Evolutionary conservation across 2,888 invertebrate genomes (phyloP).

Genomic region (Cistogaster globosa): DNA sequence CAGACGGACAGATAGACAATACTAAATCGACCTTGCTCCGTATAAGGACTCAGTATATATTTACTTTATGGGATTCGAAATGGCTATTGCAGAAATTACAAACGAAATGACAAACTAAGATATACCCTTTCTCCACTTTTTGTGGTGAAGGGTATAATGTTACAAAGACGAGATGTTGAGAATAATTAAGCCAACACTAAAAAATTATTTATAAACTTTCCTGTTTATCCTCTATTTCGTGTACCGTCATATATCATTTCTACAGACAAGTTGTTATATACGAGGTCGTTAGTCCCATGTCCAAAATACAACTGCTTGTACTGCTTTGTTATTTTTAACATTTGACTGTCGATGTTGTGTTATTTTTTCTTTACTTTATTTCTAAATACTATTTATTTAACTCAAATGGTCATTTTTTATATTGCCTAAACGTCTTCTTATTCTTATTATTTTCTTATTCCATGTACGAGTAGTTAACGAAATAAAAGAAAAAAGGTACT

Average conservation of each 20-base stretch:
- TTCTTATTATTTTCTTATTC: constrained; percentile 44
- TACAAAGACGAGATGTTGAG: constrained; percentile 1
- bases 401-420: constrained; percentile 45
- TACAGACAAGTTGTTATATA: constrained; percentile 42
- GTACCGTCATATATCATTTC: constrained; percentile 11
- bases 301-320: constrained; percentile 5
- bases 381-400: constrained; percentile 54
- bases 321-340: constrained; percentile 39
- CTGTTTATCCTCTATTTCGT: constrained; percentile 20
- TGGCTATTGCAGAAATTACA: no score
- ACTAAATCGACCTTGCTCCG: no score
- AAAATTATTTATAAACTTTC: constrained; percentile 47
- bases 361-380: constrained; percentile 12
- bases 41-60: no score
- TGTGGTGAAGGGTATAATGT: no score
- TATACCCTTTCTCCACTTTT: no score
- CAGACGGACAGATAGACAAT: no score
- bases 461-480: constrained; percentile 42
- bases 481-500: constrained; percentile 32
- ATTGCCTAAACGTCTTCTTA: constrained; percentile 12
- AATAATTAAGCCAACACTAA: constrained; percentile 4
- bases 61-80: no score
- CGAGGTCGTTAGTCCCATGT: constrained; percentile 43
- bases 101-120: no score
- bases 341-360: constrained; percentile 21